These are phyloP conservation scores for Anguilla japonica DNA, from an alignment of 2,113 vertebrate species.

Conservation along the genomic window DNA sequence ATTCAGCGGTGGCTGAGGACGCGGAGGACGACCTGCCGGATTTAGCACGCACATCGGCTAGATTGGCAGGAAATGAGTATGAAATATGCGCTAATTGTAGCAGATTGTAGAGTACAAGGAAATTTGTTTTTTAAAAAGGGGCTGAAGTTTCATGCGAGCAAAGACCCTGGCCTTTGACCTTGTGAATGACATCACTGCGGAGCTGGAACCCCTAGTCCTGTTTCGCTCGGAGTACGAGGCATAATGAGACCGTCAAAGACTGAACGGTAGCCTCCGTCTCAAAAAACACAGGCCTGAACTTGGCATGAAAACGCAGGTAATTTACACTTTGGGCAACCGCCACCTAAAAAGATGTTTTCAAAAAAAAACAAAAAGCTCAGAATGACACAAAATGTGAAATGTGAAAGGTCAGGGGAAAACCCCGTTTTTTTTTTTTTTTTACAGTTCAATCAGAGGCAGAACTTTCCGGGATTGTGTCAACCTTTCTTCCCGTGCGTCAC, in stretches of 20 bases:
- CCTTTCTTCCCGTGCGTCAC: conserved; percentile 50
- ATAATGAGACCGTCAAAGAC: conserved; percentile 52
- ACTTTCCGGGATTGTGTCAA: conserved; percentile 61
- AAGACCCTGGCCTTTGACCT: conserved; percentile 36
- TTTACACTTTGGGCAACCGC: conserved; percentile 59
- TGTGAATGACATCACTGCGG: conserved; percentile 32
- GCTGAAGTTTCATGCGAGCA: conserved; percentile 38
- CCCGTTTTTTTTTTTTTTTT: conserved; percentile 28
- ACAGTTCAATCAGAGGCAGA: conserved; percentile 58
- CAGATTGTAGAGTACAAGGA: not conserved
- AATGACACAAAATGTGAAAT: conserved; percentile 45
- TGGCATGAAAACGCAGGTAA: conserved; percentile 33
- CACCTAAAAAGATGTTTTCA: conserved; percentile 44
- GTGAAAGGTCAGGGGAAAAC: conserved; percentile 60
- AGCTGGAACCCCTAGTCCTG: conserved; percentile 43
- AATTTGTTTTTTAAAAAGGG: not conserved
- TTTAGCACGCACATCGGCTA: conserved; percentile 10
- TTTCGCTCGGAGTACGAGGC: conserved; percentile 55
- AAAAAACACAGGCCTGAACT: conserved; percentile 59
- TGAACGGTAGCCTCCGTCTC: conserved; percentile 54
- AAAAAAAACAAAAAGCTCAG: conserved; percentile 28
- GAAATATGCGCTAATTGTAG: not conserved
- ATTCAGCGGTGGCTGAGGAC: not conserved
- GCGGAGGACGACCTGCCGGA: not conserved
- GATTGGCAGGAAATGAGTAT: not conserved